Base-by-base conservation (phyloP, 2,113 vertebrate genomes). In the Tursiops truncatus region DNA sequence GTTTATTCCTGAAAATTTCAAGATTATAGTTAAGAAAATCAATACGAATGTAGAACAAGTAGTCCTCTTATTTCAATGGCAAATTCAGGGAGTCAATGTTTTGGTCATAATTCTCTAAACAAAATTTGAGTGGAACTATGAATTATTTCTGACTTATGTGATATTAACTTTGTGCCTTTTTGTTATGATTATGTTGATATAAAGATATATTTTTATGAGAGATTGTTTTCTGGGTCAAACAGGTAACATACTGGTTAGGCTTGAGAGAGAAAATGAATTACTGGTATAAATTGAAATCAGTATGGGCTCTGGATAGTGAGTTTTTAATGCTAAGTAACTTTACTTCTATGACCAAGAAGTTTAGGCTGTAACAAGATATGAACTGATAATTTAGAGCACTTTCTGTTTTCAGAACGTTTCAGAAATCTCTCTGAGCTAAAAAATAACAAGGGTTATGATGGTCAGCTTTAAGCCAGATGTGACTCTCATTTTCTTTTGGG, bases 401-500 rank as follows among this genome's bases (percentile, higher is more conserved):
- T 97, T 62, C 15, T 82, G 74, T 84, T 73, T 31, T 77, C n/a
- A 92, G 68, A 94, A 73, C 81, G 21, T 97, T 93, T 95, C 25
- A 96, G 60, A 97, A 97, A 93, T 95, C 28, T 95, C 41, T 92
- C 65, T 89, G 67, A 90, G 56, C 60, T 85, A 26, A 91, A 94
- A 94, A 95, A 84, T 96, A 71, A 88, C 83, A 94, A 84, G 65
- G 50, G 41, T 91, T 94, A 63, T 73, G n/a, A 94, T 96, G 36
- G 63, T 96, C 95, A 97, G 71, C 87, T 88, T 50, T 86, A 87
- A 93, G 53, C 81, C 94, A 96, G 93, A 97, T 91, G 76, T 92
- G 74, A 92, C 94, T 97, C 89, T 96, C 53, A 86, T 92, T 96
- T 98, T 96, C 91, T 97, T 96, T 94, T 73, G 87, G 70, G 94